phyloP scores from a whole-genome alignment of 2,113 vertebrate genomes.

The western clawed frog (Xenopus tropicalis) region DNA sequence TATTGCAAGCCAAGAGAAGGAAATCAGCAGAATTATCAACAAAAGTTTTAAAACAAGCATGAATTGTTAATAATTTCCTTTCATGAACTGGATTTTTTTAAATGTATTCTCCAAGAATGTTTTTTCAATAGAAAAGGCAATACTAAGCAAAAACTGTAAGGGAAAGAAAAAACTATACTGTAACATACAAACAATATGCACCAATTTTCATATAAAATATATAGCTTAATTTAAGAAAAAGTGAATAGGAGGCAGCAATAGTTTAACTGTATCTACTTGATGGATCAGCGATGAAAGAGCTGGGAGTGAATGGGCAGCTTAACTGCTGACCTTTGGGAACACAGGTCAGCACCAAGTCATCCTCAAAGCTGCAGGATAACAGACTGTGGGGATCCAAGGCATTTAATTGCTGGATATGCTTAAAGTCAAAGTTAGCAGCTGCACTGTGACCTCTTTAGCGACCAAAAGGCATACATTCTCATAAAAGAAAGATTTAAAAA shows the following conservation, averaged over 20 bases:
- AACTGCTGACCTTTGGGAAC: constrained; percentile 79
- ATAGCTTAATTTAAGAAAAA: no score
- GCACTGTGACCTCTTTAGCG: constrained; percentile 32
- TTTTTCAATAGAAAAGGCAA: no score
- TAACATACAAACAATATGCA: no score
- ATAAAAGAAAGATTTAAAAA: background rate
- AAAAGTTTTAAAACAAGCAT: no score
- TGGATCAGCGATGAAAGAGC: constrained; percentile 54
- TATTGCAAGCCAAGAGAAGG: no score
- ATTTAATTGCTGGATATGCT: constrained; percentile 41
- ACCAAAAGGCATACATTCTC: background rate
- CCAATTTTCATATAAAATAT: no score
- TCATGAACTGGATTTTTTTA: no score
- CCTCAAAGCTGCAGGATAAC: constrained; percentile 55
- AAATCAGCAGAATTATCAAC: no score
- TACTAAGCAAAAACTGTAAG: no score
- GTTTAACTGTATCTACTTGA: constrained; percentile 43
- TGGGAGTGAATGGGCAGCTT: constrained; percentile 73
- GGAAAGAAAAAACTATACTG: no score
- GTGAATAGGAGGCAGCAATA: background rate
- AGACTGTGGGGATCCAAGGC: constrained; percentile 41
- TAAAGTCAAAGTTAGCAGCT: constrained; percentile 58
- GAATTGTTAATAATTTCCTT: no score
- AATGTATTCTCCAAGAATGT: no score
- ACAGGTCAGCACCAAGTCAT: constrained; percentile 69